Conservation (phyloP, 2,113 vertebrate species). For the Protomyctophum bolini region DNA sequence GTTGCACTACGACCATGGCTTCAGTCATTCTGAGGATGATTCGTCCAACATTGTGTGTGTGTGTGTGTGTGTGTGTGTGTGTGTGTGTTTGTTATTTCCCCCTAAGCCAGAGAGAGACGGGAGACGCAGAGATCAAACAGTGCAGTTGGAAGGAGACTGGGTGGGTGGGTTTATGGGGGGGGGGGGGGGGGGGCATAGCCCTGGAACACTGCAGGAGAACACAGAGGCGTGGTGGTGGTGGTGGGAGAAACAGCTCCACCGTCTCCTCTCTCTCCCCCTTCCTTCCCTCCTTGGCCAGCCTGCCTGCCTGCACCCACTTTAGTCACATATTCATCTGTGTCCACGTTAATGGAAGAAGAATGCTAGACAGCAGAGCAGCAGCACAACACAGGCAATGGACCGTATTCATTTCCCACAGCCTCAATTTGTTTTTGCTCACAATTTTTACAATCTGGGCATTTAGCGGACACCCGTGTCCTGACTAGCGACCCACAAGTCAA, state of each 20-base stretch:
- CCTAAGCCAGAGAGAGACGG: slow-evolving; percentile 24
- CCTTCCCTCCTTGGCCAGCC: not conserved
- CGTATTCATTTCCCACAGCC: too few species aligned
- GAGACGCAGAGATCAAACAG: slow-evolving; percentile 26
- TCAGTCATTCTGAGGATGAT: not conserved
- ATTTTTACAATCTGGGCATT: too few species aligned
- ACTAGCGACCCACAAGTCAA: too few species aligned
- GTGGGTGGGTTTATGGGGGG: slow-evolving; percentile 7
- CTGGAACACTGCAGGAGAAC: slow-evolving; percentile 47
- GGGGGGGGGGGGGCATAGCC: slow-evolving; percentile 35
- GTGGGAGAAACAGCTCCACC: slow-evolving; percentile 47
- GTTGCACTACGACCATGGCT: not conserved
- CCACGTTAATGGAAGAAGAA: slow-evolving; percentile 62
- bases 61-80: slow-evolving; percentile 26
- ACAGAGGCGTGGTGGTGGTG: slow-evolving; percentile 49
- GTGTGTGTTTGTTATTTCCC: slow-evolving; percentile 26
- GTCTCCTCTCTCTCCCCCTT: slow-evolving; percentile 40
- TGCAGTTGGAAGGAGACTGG: slow-evolving; percentile 22
- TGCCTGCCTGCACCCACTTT: slow-evolving; percentile 56
- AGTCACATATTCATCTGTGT: slow-evolving; percentile 67
- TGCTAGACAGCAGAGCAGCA: slow-evolving; percentile 29
- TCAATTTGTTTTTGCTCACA: too few species aligned
- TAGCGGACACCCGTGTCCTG: too few species aligned
- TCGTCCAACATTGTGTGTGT: too few species aligned
- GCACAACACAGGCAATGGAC: not conserved